A percentile compares a stretch with the other conserved stretches of the same genome.
Conservation (phyloP, 2,888 invertebrate genomes). For the Dusona sp. region DNA sequence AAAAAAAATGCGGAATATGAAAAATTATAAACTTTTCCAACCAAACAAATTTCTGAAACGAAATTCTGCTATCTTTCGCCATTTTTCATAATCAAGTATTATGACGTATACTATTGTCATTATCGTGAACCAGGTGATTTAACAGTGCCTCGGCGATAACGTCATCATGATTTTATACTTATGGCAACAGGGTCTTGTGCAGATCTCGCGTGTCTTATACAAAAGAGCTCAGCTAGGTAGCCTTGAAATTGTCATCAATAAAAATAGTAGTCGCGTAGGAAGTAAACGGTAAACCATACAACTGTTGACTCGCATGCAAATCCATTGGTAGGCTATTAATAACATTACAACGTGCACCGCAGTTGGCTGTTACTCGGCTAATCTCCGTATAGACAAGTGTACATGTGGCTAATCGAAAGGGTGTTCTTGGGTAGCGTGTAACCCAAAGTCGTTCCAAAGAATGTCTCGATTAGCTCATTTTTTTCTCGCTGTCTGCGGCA, state of each 20-base stretch:
- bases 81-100: neutral
- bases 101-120: neutral
- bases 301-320: constrained; percentile 41
- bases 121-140: neutral
- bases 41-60: neutral
- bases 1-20: neutral
- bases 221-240: constrained; percentile 28
- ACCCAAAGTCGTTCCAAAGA: constrained; percentile 40
- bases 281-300: constrained; percentile 38
- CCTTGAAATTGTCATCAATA: constrained; percentile 65
- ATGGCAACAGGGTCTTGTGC: constrained; percentile 17
- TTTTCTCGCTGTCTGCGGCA: constrained; percentile 22
- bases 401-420: constrained; percentile 19
- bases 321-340: constrained; percentile 51
- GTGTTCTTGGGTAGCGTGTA: constrained; percentile 18
- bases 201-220: constrained; percentile 27
- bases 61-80: neutral
- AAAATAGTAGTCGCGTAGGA: constrained; percentile 60
- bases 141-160: constrained; percentile 26
- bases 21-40: neutral
- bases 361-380: constrained; percentile 34
- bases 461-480: constrained; percentile 47
- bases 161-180: constrained; percentile 46
- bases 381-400: constrained; percentile 27
- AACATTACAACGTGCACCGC: constrained; percentile 26